These are phyloP conservation scores for Urophycis tenuis DNA, from an alignment of 2,797 vertebrate genomes.

Conservation along the genomic window DNA sequence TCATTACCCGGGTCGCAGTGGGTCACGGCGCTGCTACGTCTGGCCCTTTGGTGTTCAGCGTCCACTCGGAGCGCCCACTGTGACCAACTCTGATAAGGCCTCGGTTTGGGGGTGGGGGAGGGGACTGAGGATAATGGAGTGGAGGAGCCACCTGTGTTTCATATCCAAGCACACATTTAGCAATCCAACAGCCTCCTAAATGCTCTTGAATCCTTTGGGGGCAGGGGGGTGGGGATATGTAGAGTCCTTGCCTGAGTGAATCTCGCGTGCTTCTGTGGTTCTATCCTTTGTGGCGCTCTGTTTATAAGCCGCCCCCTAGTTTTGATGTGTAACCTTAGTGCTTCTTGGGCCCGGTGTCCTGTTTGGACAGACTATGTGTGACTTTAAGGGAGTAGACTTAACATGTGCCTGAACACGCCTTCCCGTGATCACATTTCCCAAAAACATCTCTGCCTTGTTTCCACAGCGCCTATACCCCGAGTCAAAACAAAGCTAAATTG, in stretches of 20 bases:
- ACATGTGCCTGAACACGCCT: background rate
- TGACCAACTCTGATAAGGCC: background rate
- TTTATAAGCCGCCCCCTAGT: background rate
- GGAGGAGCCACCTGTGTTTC: background rate
- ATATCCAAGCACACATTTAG: background rate
- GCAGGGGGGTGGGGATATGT: background rate
- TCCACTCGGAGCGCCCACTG: background rate
- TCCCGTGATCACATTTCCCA: background rate
- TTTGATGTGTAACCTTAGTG: background rate
- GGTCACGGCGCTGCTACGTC: constrained; percentile 35
- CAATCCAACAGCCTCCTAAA: background rate
- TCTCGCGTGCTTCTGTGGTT: background rate
- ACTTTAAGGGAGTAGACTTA: background rate
- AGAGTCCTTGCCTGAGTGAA: background rate
- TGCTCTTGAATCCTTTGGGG: background rate
- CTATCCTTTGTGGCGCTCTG: background rate
- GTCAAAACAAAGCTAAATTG: background rate
- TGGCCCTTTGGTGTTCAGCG: background rate
- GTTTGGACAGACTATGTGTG: background rate
- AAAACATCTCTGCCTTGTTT: background rate
- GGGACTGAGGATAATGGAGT: no score
- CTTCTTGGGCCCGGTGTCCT: background rate
- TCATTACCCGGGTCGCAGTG: constrained; percentile 53
- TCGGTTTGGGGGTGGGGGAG: background rate
- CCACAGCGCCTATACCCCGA: background rate